These are phyloP conservation scores for Trichoplusia ni DNA, from an alignment of 1,140 invertebrate species.

Conservation along the genomic window DNA sequence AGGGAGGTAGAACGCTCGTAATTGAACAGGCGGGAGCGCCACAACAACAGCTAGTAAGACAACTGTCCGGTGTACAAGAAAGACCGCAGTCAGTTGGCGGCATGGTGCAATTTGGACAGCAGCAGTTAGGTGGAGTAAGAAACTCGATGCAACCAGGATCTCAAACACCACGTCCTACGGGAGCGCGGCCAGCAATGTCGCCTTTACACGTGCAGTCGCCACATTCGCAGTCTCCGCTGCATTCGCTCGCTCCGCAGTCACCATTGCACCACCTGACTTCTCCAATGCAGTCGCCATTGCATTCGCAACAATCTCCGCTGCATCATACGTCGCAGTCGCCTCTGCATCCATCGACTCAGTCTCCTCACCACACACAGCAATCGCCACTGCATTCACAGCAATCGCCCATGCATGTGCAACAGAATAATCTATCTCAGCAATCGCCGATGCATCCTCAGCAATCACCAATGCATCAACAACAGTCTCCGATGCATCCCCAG, in stretches of 20 bases:
- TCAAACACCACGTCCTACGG: constrained; percentile 62
- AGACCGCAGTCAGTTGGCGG: constrained; percentile 56
- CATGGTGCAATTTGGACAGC: constrained; percentile 65
- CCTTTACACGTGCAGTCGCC: constrained; percentile 79
- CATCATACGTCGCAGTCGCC: constrained; percentile 82
- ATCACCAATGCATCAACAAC: constrained; percentile 49
- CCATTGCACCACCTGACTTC: constrained; percentile 80
- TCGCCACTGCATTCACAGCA: constrained; percentile 75
- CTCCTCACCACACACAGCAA: constrained; percentile 75
- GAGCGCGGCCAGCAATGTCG: constrained; percentile 64
- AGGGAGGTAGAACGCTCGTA: constrained; percentile 65
- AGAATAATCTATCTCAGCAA: constrained; percentile 49
- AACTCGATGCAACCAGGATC: constrained; percentile 67
- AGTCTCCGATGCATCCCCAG: constrained; percentile 78
- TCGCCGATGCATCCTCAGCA: constrained; percentile 51
- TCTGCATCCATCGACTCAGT: constrained; percentile 78
- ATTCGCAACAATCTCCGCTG: constrained; percentile 80
- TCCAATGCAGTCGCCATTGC: constrained; percentile 81
- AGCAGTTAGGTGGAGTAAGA: constrained; percentile 75
- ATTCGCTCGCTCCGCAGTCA: constrained; percentile 80
- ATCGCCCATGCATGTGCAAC: constrained; percentile 76
- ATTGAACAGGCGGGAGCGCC: constrained; percentile 67
- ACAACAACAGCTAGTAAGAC: constrained; percentile 66
- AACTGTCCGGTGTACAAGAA: constrained; percentile 59
- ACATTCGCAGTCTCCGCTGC: constrained; percentile 76